Evolutionary conservation across 1,140 invertebrate genomes (phyloP), one percentile per base, ranked within the genome.

Genomic region (Anthonomus grandis): DNA sequence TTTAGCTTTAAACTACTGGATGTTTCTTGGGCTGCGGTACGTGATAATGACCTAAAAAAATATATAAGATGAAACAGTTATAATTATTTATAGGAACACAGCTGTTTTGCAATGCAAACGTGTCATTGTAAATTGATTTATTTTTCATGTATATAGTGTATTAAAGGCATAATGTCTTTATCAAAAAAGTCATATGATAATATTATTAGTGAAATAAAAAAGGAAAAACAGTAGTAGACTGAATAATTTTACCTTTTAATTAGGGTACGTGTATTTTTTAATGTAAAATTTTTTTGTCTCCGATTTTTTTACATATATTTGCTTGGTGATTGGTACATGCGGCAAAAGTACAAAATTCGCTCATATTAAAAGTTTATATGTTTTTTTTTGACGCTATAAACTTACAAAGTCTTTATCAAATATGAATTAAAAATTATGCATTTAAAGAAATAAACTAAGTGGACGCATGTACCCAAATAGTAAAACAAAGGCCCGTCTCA

Each of bases 221-320:
- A n/a, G n/a, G n/a, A 64, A 64, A 62, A 68, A 66, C 64, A 66
- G 69, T 73, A 66, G 71, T 73, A 73, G 71, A 73, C 71, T 73
- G 71, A n/a, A 73, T 66, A 60, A 64, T 64, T n/a, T 65, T 64
- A 70, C 63, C 65, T 63, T 45, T 19, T 51, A 64, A 65, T 68
- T 63, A 59, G 64, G 67, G 58, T 65, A 71, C 55, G 63, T 72
- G 69, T 73, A 71, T 71, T 71, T 73, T 72, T 68, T 70, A 71
- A 70, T 68, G 69, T 70, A 61, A 68, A 69, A 62, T 59, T 65
- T 45, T 64, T 54, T 62, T 62, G 62, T 62, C n/a, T n/a, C n/a
- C n/a, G n/a, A n/a, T n/a, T n/a, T n/a, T n/a, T n/a, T n/a, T n/a
- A n/a, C n/a, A n/a, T n/a, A n/a, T n/a, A n/a, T n/a, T n/a, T n/a